Conservation (phyloP, 2,797 vertebrate genomes). For the Aphelocoma californica region DNA sequence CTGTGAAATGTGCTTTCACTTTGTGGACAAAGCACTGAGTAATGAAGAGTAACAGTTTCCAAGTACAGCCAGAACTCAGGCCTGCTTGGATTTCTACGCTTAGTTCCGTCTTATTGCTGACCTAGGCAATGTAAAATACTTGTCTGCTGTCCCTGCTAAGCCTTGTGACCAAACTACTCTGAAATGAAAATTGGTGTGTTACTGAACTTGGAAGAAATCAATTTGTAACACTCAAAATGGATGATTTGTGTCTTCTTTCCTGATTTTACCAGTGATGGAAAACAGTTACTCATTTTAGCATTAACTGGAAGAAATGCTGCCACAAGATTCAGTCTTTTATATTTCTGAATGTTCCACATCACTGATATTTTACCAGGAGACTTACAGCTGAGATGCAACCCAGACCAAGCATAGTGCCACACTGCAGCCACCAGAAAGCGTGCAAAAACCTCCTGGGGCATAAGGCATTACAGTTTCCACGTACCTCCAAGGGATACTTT, state of each 20-base stretch:
- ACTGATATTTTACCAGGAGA: neutral
- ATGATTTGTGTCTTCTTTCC: neutral
- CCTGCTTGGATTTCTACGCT: neutral
- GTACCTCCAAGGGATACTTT: neutral
- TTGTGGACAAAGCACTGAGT: neutral
- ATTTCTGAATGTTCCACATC: neutral
- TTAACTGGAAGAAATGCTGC: neutral
- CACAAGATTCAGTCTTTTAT: neutral
- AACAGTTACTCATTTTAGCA: neutral
- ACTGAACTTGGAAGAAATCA: neutral
- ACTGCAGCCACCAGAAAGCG: neutral
- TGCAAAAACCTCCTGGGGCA: neutral
- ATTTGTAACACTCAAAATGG: neutral
- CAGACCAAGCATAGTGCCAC: neutral
- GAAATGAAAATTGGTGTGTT: neutral
- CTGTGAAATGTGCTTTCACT: neutral
- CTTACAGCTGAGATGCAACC: neutral
- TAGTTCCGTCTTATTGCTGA: neutral
- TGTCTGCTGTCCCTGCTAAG: neutral
- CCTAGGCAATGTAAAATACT: neutral
- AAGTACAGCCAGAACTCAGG: neutral
- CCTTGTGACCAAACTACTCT: neutral
- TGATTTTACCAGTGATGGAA: neutral
- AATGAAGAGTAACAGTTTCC: neutral
- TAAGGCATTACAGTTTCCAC: neutral